Evolutionary conservation across 2,113 vertebrate genomes (phyloP).

Genomic region (Bufo bufo): DNA sequence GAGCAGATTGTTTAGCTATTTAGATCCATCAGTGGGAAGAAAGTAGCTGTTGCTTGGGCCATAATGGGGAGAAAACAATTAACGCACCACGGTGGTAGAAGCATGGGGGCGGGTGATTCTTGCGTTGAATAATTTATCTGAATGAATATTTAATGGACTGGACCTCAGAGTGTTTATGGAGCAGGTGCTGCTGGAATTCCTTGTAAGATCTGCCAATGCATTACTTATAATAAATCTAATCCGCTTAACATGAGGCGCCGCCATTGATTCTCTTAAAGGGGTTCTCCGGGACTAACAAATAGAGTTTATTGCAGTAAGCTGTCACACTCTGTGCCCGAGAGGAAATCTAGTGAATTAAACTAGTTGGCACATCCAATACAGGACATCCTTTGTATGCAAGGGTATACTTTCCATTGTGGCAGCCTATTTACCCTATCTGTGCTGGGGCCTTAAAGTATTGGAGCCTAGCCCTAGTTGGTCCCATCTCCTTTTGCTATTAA

Average conservation of each 20-base stretch:
- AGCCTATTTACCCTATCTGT: no score
- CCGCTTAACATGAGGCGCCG: neutral
- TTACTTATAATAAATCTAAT: conserved; percentile 35
- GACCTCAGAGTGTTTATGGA: conserved; percentile 46
- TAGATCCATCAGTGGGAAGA: neutral
- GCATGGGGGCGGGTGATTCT: conserved; percentile 29
- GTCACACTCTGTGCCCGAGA: neutral
- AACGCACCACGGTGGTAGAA: conserved; percentile 39
- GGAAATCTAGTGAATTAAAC: neutral
- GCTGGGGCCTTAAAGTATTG: no score
- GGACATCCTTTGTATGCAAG: no score
- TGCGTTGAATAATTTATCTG: conserved; percentile 50
- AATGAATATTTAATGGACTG: conserved; percentile 56
- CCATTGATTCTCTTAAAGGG: neutral
- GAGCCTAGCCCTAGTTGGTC: no score
- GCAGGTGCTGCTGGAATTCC: conserved; percentile 34
- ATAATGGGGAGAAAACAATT: conserved; percentile 47
- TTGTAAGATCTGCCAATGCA: conserved; percentile 7
- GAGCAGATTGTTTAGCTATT: neutral
- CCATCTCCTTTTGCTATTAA: no score
- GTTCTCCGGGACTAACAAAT: neutral
- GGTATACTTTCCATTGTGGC: no score
- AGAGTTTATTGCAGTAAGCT: neutral
- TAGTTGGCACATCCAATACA: no score
- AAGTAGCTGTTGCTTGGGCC: conserved; percentile 7